A percentile compares a stretch with the other conserved stretches of the same genome.
phyloP scores from a whole-genome alignment of 2,888 invertebrate species.

The Drosophila maculinotata region DNA sequence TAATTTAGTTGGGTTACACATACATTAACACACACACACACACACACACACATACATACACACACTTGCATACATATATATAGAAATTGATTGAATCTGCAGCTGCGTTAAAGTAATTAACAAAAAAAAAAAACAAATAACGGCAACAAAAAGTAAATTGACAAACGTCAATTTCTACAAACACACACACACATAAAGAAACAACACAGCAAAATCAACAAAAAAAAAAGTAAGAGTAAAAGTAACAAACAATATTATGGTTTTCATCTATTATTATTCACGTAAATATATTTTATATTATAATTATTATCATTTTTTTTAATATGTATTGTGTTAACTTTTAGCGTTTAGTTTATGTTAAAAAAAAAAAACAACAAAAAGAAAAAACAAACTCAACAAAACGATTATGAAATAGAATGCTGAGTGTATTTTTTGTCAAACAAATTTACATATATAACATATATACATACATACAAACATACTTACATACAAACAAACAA shows the following conservation, averaged over 20 bases:
- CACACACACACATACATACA: conserved; percentile 11
- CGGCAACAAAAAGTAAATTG: conserved; percentile 4
- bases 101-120: conserved; percentile 49
- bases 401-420: conserved; percentile 43
- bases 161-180: conserved; percentile 29
- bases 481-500: conserved; percentile 17
- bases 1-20: conserved; percentile 47
- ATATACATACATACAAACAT: conserved; percentile 27
- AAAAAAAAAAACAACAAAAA: conserved; percentile 28
- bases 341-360: conserved; percentile 61
- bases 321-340: conserved; percentile 65
- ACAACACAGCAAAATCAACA: conserved; percentile 15
- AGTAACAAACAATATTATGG: conserved; percentile 43
- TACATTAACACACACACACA: conserved; percentile 14
- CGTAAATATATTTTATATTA: conserved; percentile 56
- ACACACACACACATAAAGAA: conserved; percentile 4
- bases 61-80: conserved; percentile 14
- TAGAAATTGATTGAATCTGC: conserved; percentile 49
- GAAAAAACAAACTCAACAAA: conserved; percentile 32
- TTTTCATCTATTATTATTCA: conserved; percentile 57
- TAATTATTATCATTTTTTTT: conserved; percentile 60
- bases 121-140: conserved; percentile 10
- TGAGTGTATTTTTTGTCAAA: conserved; percentile 77
- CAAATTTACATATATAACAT: conserved; percentile 67
- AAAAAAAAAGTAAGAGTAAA: conserved; percentile 20